These are phyloP conservation scores for Emydocephalus ijimae DNA, from an alignment of 2,113 vertebrate species.

Conservation along the genomic window DNA sequence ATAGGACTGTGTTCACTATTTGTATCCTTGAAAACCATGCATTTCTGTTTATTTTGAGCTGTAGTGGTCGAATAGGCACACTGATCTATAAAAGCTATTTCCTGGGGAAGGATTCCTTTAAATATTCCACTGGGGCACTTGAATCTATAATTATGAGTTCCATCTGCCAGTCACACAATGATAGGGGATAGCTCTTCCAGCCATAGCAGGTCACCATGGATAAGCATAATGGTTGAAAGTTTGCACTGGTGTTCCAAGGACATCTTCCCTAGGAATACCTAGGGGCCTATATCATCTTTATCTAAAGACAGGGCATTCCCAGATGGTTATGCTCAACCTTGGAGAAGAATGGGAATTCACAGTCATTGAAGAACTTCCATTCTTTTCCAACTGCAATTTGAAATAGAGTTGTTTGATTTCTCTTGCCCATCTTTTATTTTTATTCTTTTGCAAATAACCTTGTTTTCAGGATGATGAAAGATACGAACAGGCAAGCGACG, in stretches of 20 bases:
- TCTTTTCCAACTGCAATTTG: constrained; percentile 6
- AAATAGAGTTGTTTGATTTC: constrained; percentile 31
- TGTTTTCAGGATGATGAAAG: constrained; percentile 83
- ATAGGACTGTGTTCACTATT: not conserved
- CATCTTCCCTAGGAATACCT: not conserved
- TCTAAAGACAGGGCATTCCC: not conserved
- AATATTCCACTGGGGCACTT: not conserved
- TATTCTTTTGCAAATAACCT: constrained; percentile 27
- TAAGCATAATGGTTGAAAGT: not conserved
- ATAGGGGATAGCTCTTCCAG: not conserved
- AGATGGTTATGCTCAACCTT: not conserved
- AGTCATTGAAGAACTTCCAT: not conserved
- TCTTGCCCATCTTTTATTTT: not conserved
- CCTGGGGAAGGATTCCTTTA: not conserved
- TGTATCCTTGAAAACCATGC: not conserved
- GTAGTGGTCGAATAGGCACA: not conserved
- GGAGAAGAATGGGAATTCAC: not conserved
- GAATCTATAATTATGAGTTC: not conserved
- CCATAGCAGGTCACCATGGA: not conserved
- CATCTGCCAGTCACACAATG: not conserved
- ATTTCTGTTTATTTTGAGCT: not conserved
- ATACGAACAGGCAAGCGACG: constrained; percentile 85
- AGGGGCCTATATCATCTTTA: too few species aligned
- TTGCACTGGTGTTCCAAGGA: not conserved
- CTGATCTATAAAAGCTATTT: not conserved